These are phyloP conservation scores for Paracentrotus lividus DNA, from an alignment of 53 echinoderm and acorn worm species.

Conservation along the genomic window DNA sequence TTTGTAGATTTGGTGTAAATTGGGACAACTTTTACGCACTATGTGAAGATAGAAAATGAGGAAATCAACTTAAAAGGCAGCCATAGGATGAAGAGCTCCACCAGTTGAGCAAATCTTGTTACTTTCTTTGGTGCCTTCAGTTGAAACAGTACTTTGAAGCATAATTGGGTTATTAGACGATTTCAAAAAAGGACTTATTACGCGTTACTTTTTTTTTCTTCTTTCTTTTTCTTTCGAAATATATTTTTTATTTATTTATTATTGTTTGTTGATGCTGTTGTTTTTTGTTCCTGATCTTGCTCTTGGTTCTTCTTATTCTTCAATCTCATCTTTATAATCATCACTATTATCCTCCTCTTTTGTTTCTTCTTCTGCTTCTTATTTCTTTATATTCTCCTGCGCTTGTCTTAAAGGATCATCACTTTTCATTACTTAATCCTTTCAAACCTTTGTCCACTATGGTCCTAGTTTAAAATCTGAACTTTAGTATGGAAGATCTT, in stretches of 20 bases:
- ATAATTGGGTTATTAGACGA: not conserved
- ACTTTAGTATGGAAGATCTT: no score
- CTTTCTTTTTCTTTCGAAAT: not conserved
- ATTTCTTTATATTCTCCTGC: not conserved
- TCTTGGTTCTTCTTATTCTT: not conserved
- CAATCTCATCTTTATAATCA: not conserved
- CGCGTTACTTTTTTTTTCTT: not conserved
- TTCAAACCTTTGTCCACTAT: no score
- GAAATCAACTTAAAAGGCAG: not conserved
- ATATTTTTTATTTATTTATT: not conserved
- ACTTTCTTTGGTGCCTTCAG: not conserved
- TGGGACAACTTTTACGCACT: no score
- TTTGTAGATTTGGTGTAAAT: no score
- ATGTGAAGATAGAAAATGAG: no score
- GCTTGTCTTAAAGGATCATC: no score
- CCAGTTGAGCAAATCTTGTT: not conserved
- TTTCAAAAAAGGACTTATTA: not conserved
- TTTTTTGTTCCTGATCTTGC: not conserved
- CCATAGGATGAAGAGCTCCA: not conserved
- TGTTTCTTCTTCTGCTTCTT: not conserved
- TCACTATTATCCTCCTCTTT: not conserved
- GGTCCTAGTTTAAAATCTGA: no score
- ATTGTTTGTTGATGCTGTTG: not conserved
- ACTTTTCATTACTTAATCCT: not conserved
- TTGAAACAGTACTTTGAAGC: not conserved